A percentile compares a stretch with the other conserved stretches of the same genome.
Evolutionary conservation across 1,140 invertebrate genomes (phyloP).

Genomic region (Bombyx mandarina): DNA sequence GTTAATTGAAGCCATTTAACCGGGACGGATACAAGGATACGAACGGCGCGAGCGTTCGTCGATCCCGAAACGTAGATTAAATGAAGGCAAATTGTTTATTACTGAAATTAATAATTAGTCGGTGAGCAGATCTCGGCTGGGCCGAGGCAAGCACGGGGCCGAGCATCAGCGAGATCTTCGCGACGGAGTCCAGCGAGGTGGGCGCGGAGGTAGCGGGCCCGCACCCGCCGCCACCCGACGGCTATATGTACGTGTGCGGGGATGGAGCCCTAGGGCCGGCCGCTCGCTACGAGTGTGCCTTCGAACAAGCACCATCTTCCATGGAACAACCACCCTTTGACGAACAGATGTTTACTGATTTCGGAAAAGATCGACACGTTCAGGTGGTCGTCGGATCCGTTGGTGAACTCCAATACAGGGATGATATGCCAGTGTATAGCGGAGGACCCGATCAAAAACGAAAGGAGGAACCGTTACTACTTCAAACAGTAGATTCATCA

Average conservation of each 20-base stretch:
- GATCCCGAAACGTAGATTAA: conserved; percentile 55
- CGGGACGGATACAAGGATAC: conserved; percentile 59
- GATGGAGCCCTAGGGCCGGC: conserved; percentile 32
- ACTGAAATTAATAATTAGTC: conserved; percentile 54
- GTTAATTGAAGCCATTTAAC: conserved; percentile 73
- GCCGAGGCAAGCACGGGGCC: conserved; percentile 19
- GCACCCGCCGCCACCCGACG: conserved; percentile 54
- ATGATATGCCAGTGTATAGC: conserved; percentile 65
- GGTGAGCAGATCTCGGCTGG: conserved; percentile 31
- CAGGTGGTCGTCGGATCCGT: conserved; percentile 81
- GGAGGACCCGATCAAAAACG: conserved; percentile 58
- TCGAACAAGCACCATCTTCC: conserved; percentile 28
- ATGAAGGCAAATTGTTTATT: conserved; percentile 71
- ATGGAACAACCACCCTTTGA: conserved; percentile 84
- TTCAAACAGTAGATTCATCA: conserved; percentile 58
- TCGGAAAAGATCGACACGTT: conserved; percentile 74
- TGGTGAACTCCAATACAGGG: conserved; percentile 69
- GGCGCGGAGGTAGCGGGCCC: conserved; percentile 57
- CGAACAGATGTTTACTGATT: conserved; percentile 82
- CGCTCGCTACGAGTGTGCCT: conserved; percentile 53
- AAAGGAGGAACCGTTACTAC: conserved; percentile 70
- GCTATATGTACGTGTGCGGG: conserved; percentile 63
- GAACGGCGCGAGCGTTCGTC: conserved; percentile 58
- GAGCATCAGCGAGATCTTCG: conserved; percentile 24
- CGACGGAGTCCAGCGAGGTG: conserved; percentile 62